Evolutionary conservation across 1,140 invertebrate species (phyloP), one percentile per base, ranked within the genome.

Genomic region (Aphidius ervi): DNA sequence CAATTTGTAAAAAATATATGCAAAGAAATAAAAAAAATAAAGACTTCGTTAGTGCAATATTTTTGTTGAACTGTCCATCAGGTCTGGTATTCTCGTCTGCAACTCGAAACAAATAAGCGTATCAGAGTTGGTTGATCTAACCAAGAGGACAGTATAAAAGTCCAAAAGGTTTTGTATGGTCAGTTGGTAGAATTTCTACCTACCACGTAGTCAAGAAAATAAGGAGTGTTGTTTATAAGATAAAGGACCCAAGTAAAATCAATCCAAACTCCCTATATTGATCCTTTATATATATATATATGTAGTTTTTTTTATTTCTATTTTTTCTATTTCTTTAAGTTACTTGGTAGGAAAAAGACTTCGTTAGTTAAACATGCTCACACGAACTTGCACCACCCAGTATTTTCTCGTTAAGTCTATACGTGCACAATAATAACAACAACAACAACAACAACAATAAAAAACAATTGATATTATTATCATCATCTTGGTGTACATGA

Each of bases 311-410:
- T 39, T 6, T 39, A 45, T 53, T 6, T 56, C 7, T 43, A 41
- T 7, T 39, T 39, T 16, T 46, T 41, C 20, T 56, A 23, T 59
- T 43, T 43, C 9, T 54, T 42, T 9, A n/a, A 54, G 8, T 54
- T 37, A 40, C 39, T 54, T 54, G 20, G 42, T 41, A 54, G 52
- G 52, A 48, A 23, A 52, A 53, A 47, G 40, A 56, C 61, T 65
- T 65, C 61, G 64, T 65, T 65, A 65, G 58, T 58, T 50, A 58
- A 52, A 65, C 64, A 61, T 61, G 61, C 64, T 61, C 64, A 65
- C 64, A 48, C 62, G 61, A 46, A 56, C 53, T 52, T 46, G 39
- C 23, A 31, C 23, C 23, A 46, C 42, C 42, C 39, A 47, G 58
- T 43, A 52, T 55, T 53, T 56, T 58, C 62, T 63, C 62, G 62